Conservation (phyloP, 2,797 vertebrate genomes). For the Xyrichtys novacula region DNA sequence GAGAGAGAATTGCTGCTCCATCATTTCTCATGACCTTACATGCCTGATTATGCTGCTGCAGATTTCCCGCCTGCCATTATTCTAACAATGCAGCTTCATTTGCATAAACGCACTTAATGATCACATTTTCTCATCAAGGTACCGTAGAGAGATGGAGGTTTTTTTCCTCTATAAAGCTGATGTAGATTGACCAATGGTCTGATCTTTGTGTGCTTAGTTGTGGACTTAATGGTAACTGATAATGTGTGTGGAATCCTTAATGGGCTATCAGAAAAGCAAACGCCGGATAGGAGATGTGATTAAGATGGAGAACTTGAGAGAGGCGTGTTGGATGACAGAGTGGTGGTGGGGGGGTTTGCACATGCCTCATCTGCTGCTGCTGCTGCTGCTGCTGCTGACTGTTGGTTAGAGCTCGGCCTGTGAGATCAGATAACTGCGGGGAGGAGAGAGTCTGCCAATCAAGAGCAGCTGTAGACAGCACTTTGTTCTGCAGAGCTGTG, state of each 20-base stretch:
- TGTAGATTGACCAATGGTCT: conserved; percentile 18
- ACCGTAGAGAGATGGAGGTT: conserved; percentile 6
- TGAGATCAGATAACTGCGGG: conserved; percentile 69
- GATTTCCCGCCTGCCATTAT: conserved; percentile 69
- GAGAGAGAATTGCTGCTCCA: conserved; percentile 73
- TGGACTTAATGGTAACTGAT: conserved; percentile 2
- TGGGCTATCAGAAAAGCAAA: conserved; percentile 44
- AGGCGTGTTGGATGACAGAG: conserved; percentile 68
- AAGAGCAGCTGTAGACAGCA: conserved; percentile 39
- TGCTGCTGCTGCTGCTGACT: too few species aligned
- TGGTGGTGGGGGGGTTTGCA: conserved; percentile 31
- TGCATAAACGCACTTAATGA: conserved; percentile 76
- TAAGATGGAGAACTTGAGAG: conserved; percentile 71
- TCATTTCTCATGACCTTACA: conserved; percentile 83
- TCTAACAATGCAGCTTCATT: conserved; percentile 70
- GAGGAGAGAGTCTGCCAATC: conserved; percentile 68
- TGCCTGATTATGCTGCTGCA: conserved; percentile 79
- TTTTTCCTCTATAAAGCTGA: conserved; percentile 2
- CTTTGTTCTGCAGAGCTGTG: conserved; percentile 49
- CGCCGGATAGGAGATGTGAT: conserved; percentile 67
- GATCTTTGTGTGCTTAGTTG: conserved; percentile 10
- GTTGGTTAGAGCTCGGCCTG: conserved; percentile 41
- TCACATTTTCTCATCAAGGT: conserved; percentile 55
- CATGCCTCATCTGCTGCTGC: conserved; percentile 40
- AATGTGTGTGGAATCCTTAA: conserved; percentile 39